Evolutionary conservation across 2,113 vertebrate species (phyloP).

Genomic region (Glaucomys volans): DNA sequence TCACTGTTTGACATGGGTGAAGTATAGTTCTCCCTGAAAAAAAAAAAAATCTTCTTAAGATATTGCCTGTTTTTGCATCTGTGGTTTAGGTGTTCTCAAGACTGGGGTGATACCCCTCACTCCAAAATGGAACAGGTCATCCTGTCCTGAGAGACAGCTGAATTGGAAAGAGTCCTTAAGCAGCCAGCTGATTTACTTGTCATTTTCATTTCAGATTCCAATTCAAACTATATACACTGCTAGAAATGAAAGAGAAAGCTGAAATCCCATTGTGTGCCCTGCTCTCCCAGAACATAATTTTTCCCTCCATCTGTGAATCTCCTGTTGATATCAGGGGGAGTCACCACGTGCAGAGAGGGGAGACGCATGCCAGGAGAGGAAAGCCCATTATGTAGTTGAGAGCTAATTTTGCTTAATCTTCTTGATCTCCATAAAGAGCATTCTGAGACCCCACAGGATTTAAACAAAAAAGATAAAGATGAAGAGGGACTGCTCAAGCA

Average conservation of each 20-base stretch:
- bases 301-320: conserved; percentile 67
- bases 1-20: conserved; percentile 62
- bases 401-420: conserved; percentile 84
- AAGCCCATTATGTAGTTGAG: conserved; percentile 78
- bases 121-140: conserved; percentile 29
- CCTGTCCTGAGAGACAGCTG: conserved; percentile 26
- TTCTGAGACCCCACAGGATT: conserved; percentile 78
- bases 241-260: conserved; percentile 53
- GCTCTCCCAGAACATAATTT: conserved; percentile 51
- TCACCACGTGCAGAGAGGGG: conserved; percentile 67
- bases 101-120: background rate
- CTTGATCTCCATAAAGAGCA: conserved; percentile 82
- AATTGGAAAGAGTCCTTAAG: conserved; percentile 52
- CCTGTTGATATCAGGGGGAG: conserved; percentile 78
- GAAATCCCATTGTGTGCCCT: conserved; percentile 11
- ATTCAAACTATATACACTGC: conserved; percentile 23
- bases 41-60: conserved; percentile 55
- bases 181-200: conserved; percentile 47
- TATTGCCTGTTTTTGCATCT: conserved; percentile 42
- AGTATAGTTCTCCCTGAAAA: conserved; percentile 38
- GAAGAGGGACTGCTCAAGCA: conserved; percentile 72
- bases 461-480: conserved; percentile 83
- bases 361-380: conserved; percentile 69
- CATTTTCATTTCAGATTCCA: conserved; percentile 63
- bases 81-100: conserved; percentile 38